phyloP scores from a whole-genome alignment of 2,113 vertebrate species.

The Campylomormyrus numenius region DNA sequence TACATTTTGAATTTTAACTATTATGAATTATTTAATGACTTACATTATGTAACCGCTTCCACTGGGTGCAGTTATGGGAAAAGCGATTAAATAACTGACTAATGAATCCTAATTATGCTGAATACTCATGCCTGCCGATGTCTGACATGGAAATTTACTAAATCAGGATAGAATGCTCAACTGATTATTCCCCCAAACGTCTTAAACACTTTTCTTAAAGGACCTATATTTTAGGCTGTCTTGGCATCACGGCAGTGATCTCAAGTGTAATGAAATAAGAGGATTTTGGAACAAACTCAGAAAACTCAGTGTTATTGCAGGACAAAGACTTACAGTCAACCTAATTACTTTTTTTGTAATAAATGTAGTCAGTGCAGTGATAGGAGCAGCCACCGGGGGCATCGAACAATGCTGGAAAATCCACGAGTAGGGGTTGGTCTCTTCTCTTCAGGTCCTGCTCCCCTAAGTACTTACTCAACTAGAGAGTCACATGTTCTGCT shows the following conservation, averaged over 20 bases:
- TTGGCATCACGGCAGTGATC: not conserved
- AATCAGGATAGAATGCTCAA: not conserved
- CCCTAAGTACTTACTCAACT: not conserved
- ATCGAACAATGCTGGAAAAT: not conserved
- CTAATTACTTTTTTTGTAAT: not conserved
- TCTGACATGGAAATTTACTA: not conserved
- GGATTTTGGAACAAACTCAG: not conserved
- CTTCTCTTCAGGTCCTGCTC: not conserved
- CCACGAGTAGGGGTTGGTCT: not conserved
- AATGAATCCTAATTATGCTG: not conserved
- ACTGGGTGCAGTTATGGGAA: constrained; percentile 1
- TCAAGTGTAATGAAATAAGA: not conserved
- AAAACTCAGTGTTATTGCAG: not conserved
- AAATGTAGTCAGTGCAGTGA: not conserved
- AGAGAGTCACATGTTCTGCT: not conserved
- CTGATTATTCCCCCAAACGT: not conserved
- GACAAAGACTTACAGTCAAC: not conserved
- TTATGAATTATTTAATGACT: not conserved
- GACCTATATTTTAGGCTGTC: not conserved
- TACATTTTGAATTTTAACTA: not conserved
- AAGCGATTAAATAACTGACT: not conserved
- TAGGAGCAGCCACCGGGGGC: not conserved
- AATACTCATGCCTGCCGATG: not conserved
- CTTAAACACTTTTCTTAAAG: not conserved
- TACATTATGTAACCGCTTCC: not conserved